These are phyloP conservation scores for Drosophila koepferae DNA, from an alignment of 2,888 invertebrate genomes.

Conservation along the genomic window DNA sequence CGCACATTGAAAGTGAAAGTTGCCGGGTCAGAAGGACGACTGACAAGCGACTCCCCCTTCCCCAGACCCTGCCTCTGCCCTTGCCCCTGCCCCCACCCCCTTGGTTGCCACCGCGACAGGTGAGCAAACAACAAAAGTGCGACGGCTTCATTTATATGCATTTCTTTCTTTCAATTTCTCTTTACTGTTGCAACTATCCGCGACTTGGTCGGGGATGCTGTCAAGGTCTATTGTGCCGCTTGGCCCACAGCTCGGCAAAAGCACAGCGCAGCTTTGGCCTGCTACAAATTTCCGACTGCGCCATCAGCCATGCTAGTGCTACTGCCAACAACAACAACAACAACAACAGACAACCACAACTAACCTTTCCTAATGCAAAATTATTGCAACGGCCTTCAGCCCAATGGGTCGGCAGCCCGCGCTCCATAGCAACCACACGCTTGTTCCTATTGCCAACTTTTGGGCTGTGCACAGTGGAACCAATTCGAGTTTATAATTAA, in stretches of 20 bases:
- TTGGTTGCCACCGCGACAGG: constrained; percentile 35
- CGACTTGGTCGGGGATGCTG: constrained; percentile 39
- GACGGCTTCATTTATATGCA: constrained; percentile 42
- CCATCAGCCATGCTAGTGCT: constrained; percentile 12
- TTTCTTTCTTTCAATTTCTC: constrained; percentile 16
- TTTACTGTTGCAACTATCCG: constrained; percentile 44
- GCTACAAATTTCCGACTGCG: constrained; percentile 40
- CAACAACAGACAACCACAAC: constrained; percentile 53
- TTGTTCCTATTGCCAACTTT: constrained; percentile 6
- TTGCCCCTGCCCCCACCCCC: background rate
- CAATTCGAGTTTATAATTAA: too few species aligned
- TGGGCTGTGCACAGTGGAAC: constrained; percentile 4
- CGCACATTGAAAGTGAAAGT: constrained; percentile 45
- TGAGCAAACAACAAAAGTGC: constrained; percentile 41
- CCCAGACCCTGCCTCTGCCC: too few species aligned
- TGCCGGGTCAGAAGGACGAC: constrained; percentile 19
- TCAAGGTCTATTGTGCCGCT: constrained; percentile 54
- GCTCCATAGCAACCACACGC: background rate
- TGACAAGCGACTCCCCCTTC: background rate
- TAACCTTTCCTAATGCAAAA: constrained; percentile 74
- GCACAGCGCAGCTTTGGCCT: constrained; percentile 67
- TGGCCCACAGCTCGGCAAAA: constrained; percentile 57
- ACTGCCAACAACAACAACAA: constrained; percentile 11
- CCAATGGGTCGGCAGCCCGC: constrained; percentile 14
- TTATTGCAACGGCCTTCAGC: constrained; percentile 71